Evolutionary conservation across 2,113 vertebrate species (phyloP).

Genomic region (Mionectes macconnelli): DNA sequence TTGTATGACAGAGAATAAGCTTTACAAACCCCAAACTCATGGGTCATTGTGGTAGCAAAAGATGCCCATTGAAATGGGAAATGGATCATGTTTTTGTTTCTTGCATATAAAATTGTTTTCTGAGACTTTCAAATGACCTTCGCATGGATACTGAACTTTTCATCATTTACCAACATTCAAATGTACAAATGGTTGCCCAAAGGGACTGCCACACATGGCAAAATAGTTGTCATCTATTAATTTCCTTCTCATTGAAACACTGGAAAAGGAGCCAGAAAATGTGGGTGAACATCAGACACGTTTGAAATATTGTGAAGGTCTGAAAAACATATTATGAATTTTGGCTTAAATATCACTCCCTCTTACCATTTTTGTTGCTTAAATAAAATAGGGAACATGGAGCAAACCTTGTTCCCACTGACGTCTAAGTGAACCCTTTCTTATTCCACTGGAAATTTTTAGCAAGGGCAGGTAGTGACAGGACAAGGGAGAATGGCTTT

Average conservation of each 20-base stretch:
- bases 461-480: neutral
- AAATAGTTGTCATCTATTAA: neutral
- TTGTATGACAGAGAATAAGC: constrained; percentile 26
- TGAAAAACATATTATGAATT: neutral
- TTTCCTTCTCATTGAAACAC: neutral
- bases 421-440: neutral
- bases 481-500: too few relatives aligned
- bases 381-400: neutral
- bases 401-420: neutral
- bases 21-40: constrained; percentile 18
- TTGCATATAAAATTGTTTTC: constrained; percentile 57
- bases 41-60: constrained; percentile 2
- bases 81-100: constrained; percentile 32
- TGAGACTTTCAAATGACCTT: constrained; percentile 38
- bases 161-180: constrained; percentile 39
- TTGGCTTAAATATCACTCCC: neutral
- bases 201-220: neutral
- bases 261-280: neutral
- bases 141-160: neutral
- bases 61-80: constrained; percentile 23
- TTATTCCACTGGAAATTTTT: neutral
- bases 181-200: neutral
- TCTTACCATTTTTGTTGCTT: neutral
- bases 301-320: neutral
- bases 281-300: neutral